Conservation (phyloP, 2,797 vertebrate genomes). For the Poeciliopsis turneri region DNA sequence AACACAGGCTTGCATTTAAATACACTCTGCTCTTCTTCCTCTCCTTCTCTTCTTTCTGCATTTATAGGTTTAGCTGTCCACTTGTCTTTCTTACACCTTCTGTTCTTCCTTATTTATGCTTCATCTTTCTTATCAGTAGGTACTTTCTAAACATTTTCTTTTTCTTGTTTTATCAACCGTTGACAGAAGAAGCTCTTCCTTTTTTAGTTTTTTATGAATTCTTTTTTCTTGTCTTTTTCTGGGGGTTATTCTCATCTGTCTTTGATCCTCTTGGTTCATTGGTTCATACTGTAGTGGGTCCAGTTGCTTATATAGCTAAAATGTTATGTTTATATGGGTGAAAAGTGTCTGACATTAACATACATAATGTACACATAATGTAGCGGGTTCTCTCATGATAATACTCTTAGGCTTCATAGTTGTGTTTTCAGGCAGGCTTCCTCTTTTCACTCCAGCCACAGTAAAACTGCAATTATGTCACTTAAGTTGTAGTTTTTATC, state of each 20-base stretch:
- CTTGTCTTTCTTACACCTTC: background rate
- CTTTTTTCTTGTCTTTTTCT: background rate
- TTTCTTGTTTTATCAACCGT: background rate
- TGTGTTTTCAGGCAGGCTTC: background rate
- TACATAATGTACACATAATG: background rate
- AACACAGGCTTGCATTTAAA: slow-evolving; percentile 96
- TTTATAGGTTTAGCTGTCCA: slow-evolving; percentile 9
- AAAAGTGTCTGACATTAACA: background rate
- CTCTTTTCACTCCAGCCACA: background rate
- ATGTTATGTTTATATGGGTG: background rate
- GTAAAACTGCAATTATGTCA: background rate
- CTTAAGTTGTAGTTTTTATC: background rate
- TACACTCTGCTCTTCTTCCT: slow-evolving; percentile 70
- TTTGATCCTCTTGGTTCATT: background rate
- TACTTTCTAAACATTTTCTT: background rate
- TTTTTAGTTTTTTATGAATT: background rate
- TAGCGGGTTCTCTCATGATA: background rate
- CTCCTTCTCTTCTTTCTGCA: slow-evolving; percentile 4
- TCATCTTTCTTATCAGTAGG: background rate
- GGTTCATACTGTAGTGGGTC: background rate
- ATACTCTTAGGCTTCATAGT: background rate
- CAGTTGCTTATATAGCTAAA: background rate
- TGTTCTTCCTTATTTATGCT: background rate
- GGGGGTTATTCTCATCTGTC: background rate
- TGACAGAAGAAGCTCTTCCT: background rate